These are phyloP conservation scores for Heliornis fulica DNA, from an alignment of 2,113 vertebrate genomes.

Conservation along the genomic window DNA sequence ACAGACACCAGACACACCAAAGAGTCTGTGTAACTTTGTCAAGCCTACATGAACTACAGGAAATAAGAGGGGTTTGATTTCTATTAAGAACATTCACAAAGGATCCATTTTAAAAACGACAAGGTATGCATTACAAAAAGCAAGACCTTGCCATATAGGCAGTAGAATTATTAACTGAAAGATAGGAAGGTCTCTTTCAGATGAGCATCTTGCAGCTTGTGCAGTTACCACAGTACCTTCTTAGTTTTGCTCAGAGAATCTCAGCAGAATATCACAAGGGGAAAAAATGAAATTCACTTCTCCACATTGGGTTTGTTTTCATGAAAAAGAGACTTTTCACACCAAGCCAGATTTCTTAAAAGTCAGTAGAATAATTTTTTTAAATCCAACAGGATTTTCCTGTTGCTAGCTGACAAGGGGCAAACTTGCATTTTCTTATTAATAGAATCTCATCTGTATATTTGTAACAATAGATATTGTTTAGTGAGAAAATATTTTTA, in stretches of 20 bases:
- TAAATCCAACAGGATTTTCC: background rate
- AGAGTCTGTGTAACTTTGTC: background rate
- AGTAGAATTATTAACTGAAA: background rate
- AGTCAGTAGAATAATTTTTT: background rate
- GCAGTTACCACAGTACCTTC: background rate
- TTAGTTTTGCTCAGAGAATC: background rate
- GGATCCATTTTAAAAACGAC: background rate
- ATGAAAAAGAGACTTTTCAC: background rate
- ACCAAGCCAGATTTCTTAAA: background rate
- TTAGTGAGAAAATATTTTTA: too few relatives aligned
- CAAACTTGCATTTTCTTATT: background rate
- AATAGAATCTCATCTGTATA: background rate
- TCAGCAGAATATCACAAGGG: background rate
- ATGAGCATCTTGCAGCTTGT: background rate
- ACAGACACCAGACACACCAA: background rate
- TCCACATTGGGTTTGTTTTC: background rate
- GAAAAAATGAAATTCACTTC: background rate
- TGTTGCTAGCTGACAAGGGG: background rate
- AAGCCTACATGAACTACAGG: background rate
- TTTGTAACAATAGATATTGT: background rate
- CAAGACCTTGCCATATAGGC: background rate
- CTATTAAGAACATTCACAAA: background rate
- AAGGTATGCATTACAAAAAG: background rate
- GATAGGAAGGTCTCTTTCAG: background rate
- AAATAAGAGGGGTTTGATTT: background rate